A percentile compares a stretch with the other conserved stretches of the same genome.
phyloP scores from a whole-genome alignment of 2,113 vertebrate genomes.

The Oceanites oceanicus region DNA sequence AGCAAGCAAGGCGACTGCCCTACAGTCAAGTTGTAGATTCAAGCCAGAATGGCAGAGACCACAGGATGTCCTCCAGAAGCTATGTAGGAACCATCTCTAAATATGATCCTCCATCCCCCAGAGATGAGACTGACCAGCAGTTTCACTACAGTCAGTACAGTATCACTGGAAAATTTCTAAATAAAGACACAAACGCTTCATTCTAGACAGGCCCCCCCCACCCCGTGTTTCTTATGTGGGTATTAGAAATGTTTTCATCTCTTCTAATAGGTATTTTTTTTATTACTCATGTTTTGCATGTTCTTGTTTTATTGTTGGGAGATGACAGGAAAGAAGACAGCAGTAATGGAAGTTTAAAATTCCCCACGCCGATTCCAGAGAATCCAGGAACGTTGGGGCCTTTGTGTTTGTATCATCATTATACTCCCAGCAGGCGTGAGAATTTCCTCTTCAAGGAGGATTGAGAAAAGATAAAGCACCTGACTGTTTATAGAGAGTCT shows the following conservation, averaged over 20 bases:
- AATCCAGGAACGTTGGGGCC: background rate
- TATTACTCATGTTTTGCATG: background rate
- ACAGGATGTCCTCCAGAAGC: background rate
- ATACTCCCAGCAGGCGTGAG: background rate
- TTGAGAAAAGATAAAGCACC: background rate
- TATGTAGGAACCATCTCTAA: background rate
- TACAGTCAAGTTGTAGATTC: background rate
- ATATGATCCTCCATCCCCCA: background rate
- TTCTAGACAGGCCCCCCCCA: rapidly evolving
- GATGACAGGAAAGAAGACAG: background rate
- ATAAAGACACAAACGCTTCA: background rate
- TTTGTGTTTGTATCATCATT: background rate
- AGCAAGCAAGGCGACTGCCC: background rate
- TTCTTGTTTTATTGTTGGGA: background rate
- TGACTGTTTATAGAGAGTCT: background rate
- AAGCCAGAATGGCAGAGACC: background rate
- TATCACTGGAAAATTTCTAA: background rate
- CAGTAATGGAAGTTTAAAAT: background rate
- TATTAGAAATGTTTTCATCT: background rate
- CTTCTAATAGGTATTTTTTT: background rate
- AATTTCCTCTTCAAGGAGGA: background rate
- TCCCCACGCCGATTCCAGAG: background rate
- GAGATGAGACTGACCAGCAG: background rate
- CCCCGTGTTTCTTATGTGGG: background rate
- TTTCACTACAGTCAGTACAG: background rate